Base-by-base conservation (phyloP, 2,797 vertebrate species). In the Rallus crepitans region DNA sequence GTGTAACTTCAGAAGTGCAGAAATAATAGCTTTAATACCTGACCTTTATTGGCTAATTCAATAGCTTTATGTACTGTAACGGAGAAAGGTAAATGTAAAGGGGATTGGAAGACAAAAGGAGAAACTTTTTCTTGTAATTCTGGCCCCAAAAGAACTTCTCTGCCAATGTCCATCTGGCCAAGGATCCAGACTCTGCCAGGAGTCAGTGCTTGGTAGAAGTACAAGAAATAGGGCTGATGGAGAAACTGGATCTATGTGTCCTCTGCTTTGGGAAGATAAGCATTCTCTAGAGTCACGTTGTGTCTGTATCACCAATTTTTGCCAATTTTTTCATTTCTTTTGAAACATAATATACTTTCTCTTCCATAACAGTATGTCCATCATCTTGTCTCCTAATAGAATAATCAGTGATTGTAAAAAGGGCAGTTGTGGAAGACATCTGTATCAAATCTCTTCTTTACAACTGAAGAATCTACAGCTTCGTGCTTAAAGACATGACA, bases 11-110 rank as follows among this genome's bases (percentile, higher is more conserved):
- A 93, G 64, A 92, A 93, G 82, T 89, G 59, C 57, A 92, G 92
- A 94, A 94, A 93, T 84, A 96, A 91, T 91, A 91, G 93, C 91
- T 94, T 96, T 95, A 96, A 94, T 94, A 91, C 85, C 87, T 92
- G 89, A 64, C 89, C 92, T 95, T 95, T 96, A 96, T 91, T 97
- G 92, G 81, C 75, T 92, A 93, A 93, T 94, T 93, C 94, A 84
- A 56, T 87, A 84, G 78, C 70, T 95, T 94, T 93, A 90, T 87
- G 94, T 93, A 77, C 83, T 80, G 89, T 84, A 77, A 80, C 86
- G 0, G 50, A 82, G 88, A 87, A 97, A 95, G 83, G 92, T 95
- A 94, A 97, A 96, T 92, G 87, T 90, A 87, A 94, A 30, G 57
- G 35, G 78, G 90, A 94, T 96, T 96, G 84, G 69, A 89, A 89